phyloP scores from a whole-genome alignment of 1,140 invertebrate genomes.

The Thaumatotibia leucotreta region DNA sequence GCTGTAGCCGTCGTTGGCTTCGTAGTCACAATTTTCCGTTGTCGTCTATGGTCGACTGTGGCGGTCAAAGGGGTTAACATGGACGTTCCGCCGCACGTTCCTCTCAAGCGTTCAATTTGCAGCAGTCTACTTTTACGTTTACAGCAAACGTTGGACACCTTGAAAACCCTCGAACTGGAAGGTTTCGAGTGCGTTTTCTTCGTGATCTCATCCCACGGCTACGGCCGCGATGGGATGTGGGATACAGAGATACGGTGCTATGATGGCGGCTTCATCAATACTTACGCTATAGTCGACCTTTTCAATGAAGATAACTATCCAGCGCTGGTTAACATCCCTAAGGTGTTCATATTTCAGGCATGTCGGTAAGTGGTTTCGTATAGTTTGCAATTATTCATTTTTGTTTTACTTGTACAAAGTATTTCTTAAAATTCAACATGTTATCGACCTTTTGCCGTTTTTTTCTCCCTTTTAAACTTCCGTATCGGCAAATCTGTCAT shows the following conservation, averaged over 20 bases:
- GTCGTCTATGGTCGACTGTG: no score
- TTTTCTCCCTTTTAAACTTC: no score
- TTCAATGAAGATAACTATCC: slow-evolving; percentile 80
- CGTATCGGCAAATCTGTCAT: no score
- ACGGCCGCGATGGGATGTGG: slow-evolving; percentile 38
- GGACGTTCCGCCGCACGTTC: no score
- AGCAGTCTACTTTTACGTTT: background rate
- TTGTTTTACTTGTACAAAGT: no score
- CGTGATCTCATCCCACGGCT: slow-evolving; percentile 71
- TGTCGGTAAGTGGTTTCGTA: slow-evolving; percentile 81
- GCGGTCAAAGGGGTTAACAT: no score
- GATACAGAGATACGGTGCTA: slow-evolving; percentile 60
- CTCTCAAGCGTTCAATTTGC: no score
- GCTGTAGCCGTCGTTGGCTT: no score
- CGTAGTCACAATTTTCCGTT: no score
- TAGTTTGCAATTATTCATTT: no score
- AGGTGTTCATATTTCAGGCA: slow-evolving; percentile 87
- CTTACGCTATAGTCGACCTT: slow-evolving; percentile 75
- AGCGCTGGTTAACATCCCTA: slow-evolving; percentile 81
- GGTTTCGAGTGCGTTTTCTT: slow-evolving; percentile 65
- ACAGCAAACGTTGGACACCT: slow-evolving; percentile 44
- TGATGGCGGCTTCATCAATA: slow-evolving; percentile 68
- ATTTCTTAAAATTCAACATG: no score
- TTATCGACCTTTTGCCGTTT: no score
- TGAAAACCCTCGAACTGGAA: slow-evolving; percentile 34